phyloP scores from a whole-genome alignment of 30 jellyfish, hydroid and myxozoan species.

The Phacellophora camtschatica region DNA sequence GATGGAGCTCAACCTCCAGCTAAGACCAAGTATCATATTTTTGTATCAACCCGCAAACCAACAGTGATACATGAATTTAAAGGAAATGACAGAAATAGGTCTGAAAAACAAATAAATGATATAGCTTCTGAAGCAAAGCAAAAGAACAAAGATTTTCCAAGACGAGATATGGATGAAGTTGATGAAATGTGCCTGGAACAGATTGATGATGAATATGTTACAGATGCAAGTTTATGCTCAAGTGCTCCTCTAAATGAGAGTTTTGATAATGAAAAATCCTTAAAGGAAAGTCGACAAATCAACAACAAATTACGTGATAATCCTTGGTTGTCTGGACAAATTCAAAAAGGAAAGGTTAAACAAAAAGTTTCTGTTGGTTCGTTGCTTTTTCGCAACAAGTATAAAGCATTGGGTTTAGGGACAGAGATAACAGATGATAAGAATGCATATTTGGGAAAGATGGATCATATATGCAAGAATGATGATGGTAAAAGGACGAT shows the following conservation, averaged over 20 bases:
- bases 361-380: too few relatives aligned
- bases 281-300: neutral
- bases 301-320: neutral
- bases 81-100: neutral
- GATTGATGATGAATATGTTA: neutral
- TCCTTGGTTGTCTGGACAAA: slow-evolving; percentile 54
- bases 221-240: neutral
- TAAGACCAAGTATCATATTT: neutral
- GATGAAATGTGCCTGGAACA: neutral
- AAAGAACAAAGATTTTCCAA: neutral
- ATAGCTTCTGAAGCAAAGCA: too few relatives aligned
- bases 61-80: too few relatives aligned
- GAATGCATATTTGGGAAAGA: too few relatives aligned
- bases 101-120: neutral
- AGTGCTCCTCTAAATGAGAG: neutral
- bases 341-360: neutral
- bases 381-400: slow-evolving; percentile 3
- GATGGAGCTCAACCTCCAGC: neutral
- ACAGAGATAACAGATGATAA: too few relatives aligned
- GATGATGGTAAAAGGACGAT: too few relatives aligned
- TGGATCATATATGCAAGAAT: too few relatives aligned
- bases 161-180: neutral
- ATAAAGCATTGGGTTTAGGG: too few relatives aligned
- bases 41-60: neutral
- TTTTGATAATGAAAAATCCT: neutral